Evolutionary conservation across 2,888 invertebrate species (phyloP).

Genomic region (Synergus japonicus): DNA sequence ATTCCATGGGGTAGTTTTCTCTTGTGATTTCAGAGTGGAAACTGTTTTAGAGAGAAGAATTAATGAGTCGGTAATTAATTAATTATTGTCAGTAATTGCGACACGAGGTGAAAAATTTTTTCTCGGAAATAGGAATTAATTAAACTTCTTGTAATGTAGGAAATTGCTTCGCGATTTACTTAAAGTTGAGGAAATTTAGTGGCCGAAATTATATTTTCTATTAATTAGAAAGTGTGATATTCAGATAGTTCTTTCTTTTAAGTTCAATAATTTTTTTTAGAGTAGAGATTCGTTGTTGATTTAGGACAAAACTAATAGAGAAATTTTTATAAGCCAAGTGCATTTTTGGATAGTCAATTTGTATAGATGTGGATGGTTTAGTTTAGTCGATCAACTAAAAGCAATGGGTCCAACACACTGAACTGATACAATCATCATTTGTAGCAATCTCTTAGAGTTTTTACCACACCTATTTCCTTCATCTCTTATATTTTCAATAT

Average conservation of each 20-base stretch:
- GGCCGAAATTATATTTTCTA: background rate
- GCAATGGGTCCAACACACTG: conserved; percentile 8
- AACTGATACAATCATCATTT: conserved; percentile 16
- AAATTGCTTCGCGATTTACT: background rate
- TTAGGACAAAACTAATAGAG: background rate
- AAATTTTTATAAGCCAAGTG: background rate
- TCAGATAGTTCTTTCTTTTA: too few relatives aligned
- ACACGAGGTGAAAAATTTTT: background rate
- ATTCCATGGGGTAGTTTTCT: background rate
- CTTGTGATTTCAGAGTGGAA: background rate
- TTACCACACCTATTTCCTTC: conserved; percentile 13
- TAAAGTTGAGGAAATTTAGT: background rate
- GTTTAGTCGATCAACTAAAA: conserved; percentile 13
- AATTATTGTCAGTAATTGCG: background rate
- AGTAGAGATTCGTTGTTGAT: background rate
- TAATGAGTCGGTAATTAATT: background rate
- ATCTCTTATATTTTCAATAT: conserved; percentile 24
- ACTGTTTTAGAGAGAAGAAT: background rate
- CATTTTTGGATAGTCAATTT: background rate
- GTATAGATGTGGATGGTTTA: background rate
- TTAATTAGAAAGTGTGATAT: background rate
- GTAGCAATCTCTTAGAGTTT: conserved; percentile 9
- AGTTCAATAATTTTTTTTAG: too few relatives aligned
- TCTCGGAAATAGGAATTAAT: background rate
- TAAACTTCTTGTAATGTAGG: background rate